These are phyloP conservation scores for Thaumatotibia leucotreta DNA, from an alignment of 1,140 invertebrate species.

Conservation along the genomic window DNA sequence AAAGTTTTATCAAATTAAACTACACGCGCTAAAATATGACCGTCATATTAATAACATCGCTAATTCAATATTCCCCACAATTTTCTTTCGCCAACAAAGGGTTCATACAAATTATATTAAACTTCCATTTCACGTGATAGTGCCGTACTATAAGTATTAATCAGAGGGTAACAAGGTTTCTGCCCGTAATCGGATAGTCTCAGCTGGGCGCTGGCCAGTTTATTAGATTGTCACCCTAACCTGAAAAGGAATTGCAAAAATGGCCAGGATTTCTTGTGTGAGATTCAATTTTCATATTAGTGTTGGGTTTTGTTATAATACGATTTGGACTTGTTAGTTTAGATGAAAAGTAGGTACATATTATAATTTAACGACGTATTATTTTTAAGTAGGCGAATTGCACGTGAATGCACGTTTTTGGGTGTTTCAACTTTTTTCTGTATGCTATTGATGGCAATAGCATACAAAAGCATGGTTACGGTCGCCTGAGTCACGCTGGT, in stretches of 20 bases:
- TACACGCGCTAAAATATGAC: neutral
- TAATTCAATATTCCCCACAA: neutral
- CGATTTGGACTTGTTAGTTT: neutral
- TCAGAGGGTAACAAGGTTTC: slow-evolving; percentile 71
- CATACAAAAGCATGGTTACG: no score
- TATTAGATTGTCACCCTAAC: slow-evolving; percentile 73
- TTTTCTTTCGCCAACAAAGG: slow-evolving; percentile 8
- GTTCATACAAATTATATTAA: slow-evolving; percentile 31
- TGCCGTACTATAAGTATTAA: slow-evolving; percentile 55
- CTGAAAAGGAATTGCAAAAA: slow-evolving; percentile 30
- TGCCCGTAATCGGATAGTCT: slow-evolving; percentile 62
- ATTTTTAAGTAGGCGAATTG: no score
- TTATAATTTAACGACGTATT: no score
- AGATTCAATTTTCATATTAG: neutral
- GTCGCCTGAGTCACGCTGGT: no score
- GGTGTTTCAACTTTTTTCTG: no score
- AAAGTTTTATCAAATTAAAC: neutral
- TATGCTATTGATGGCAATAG: no score
- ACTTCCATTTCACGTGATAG: slow-evolving; percentile 47
- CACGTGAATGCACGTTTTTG: no score
- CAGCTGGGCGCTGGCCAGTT: slow-evolving; percentile 61
- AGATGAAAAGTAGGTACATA: neutral
- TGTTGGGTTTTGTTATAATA: neutral
- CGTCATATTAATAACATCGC: neutral
- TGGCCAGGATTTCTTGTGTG: neutral